phyloP scores from a whole-genome alignment of 2,797 vertebrate genomes.

The Mus minutoides region DNA sequence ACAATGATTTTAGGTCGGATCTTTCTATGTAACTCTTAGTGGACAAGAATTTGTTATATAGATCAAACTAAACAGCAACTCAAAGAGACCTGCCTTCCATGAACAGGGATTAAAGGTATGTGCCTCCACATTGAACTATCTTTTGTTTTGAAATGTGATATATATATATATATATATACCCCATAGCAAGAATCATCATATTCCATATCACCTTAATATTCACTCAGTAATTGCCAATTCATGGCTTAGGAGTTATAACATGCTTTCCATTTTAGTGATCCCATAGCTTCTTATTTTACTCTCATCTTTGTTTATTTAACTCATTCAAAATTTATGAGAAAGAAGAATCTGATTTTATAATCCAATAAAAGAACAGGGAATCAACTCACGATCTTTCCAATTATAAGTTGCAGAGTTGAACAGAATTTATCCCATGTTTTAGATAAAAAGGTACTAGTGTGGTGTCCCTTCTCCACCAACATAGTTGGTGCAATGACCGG shows the following conservation, averaged over 20 bases:
- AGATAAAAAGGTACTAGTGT: not conserved
- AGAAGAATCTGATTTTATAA: not conserved
- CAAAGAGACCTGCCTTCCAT: not conserved
- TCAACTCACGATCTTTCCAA: not conserved
- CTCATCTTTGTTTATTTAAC: not conserved
- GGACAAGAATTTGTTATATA: too few relatives aligned
- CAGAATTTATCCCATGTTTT: not conserved
- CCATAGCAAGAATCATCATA: not conserved
- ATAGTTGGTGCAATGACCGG: too few relatives aligned
- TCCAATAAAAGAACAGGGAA: not conserved
- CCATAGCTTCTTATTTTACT: not conserved
- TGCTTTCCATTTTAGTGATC: not conserved
- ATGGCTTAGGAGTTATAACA: not conserved
- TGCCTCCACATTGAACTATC: too few relatives aligned
- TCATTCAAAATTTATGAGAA: not conserved
- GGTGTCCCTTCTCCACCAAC: too few relatives aligned
- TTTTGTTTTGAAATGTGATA: not conserved
- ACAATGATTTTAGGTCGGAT: not conserved
- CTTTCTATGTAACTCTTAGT: not conserved
- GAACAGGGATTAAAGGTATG: not conserved
- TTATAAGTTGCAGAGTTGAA: not conserved
- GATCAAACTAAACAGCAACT: not conserved
- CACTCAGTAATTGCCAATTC: not conserved
- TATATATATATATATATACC: accelerated
- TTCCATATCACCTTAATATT: not conserved